A percentile compares a stretch with the other conserved stretches of the same genome.
Evolutionary conservation across 2,888 invertebrate genomes (phyloP).

Genomic region (Cheilosia scutellata): DNA sequence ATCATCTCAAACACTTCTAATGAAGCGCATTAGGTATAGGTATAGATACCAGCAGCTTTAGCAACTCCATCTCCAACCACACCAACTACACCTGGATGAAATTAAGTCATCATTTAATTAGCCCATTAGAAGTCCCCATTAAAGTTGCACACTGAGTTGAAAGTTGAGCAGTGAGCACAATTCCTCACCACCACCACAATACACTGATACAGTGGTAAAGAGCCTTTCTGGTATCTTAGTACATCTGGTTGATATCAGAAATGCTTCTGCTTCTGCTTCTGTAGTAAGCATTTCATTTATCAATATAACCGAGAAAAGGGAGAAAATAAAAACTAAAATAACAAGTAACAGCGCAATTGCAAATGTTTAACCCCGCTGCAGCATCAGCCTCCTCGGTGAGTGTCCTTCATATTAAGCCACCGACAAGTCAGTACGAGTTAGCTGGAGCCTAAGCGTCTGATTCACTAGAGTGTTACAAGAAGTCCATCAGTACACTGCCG

Average conservation of each 20-base stretch:
- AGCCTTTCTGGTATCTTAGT: slow-evolving; percentile 22
- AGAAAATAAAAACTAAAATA: slow-evolving; percentile 47
- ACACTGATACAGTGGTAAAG: not conserved
- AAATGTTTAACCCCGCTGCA: slow-evolving; percentile 42
- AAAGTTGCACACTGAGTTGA: slow-evolving; percentile 53
- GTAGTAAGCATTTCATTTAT: slow-evolving; percentile 70
- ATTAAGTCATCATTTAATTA: slow-evolving; percentile 75
- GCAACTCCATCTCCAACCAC: slow-evolving; percentile 19
- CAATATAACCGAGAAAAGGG: slow-evolving; percentile 25
- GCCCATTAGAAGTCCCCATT: slow-evolving; percentile 62
- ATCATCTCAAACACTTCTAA: slow-evolving; percentile 48
- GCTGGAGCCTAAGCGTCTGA: slow-evolving; percentile 68
- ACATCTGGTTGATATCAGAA: slow-evolving; percentile 67
- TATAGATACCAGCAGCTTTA: slow-evolving; percentile 5
- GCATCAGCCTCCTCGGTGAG: not conserved
- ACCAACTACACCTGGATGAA: slow-evolving; percentile 58
- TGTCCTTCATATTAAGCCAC: slow-evolving; percentile 2
- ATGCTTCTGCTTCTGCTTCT: slow-evolving; percentile 71
- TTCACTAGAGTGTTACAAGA: slow-evolving; percentile 67
- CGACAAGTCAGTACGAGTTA: slow-evolving; percentile 4
- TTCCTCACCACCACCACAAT: slow-evolving; percentile 3
- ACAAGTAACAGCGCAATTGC: slow-evolving; percentile 69
- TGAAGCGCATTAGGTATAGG: slow-evolving; percentile 6
- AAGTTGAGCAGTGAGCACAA: slow-evolving; percentile 69
- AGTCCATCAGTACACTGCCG: slow-evolving; percentile 37